phyloP scores from a whole-genome alignment of 2,113 vertebrate genomes.

The Nicator chloris region DNA sequence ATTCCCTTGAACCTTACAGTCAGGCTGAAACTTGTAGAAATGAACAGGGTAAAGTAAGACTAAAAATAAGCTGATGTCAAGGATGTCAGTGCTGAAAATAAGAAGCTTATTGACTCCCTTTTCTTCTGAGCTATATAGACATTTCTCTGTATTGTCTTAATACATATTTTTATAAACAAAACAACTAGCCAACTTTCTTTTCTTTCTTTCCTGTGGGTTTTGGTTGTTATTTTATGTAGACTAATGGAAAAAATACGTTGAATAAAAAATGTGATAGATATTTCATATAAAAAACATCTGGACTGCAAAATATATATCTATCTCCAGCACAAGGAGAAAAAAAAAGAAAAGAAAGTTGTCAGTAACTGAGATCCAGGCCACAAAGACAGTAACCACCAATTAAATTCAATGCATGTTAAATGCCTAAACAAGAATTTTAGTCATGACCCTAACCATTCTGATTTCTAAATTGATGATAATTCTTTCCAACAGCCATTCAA shows the following conservation, averaged over 20 bases:
- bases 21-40: background rate
- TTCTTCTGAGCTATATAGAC: background rate
- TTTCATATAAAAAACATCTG: constrained; percentile 56
- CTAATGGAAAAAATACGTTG: constrained; percentile 48
- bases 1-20: background rate
- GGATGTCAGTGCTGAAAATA: background rate
- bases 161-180: constrained; percentile 56
- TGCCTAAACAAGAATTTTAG: background rate
- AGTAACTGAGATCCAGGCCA: background rate
- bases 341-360: constrained; percentile 10
- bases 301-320: constrained; percentile 10
- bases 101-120: background rate
- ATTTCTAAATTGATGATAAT: constrained; percentile 8
- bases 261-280: constrained; percentile 51
- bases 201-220: constrained; percentile 38
- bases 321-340: background rate
- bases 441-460: background rate
- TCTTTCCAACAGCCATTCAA: constrained; percentile 76
- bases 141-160: constrained; percentile 39
- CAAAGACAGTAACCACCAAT: background rate
- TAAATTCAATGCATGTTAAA: constrained; percentile 5
- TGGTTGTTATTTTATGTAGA: constrained; percentile 28
- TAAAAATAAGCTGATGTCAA: background rate
- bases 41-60: background rate
- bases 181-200: constrained; percentile 37